Percentiles rank a stretch among this genome's conserved stretches.
Conservation (phyloP, 2,113 vertebrate genomes). For the Daubentonia madagascariensis region DNA sequence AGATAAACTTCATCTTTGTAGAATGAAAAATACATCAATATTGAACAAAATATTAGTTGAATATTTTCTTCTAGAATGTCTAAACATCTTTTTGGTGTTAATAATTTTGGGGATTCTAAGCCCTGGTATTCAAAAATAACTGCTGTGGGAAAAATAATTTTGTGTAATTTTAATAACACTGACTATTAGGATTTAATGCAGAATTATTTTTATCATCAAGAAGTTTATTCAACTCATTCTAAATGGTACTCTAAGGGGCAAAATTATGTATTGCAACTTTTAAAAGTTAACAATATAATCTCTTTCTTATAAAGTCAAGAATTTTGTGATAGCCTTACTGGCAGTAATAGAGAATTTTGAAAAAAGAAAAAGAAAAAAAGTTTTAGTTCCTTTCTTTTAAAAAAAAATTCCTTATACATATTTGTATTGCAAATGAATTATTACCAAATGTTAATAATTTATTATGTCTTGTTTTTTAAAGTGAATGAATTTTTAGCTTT, state of each 20-base stretch:
- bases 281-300: background rate
- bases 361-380: background rate
- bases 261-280: constrained; percentile 11
- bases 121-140: background rate
- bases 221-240: constrained; percentile 33
- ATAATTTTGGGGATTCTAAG: background rate
- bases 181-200: constrained; percentile 35
- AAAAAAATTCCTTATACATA: constrained; percentile 22
- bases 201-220: constrained; percentile 29
- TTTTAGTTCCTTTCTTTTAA: constrained; percentile 29
- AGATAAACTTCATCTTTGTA: background rate
- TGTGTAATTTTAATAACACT: constrained; percentile 14
- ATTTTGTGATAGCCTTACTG: constrained; percentile 1
- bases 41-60: background rate
- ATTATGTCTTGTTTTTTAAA: constrained; percentile 83
- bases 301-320: background rate
- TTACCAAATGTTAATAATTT: constrained; percentile 72
- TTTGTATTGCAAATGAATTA: constrained; percentile 57
- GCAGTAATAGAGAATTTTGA: background rate
- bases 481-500: constrained; percentile 91
- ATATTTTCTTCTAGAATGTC: constrained; percentile 15
- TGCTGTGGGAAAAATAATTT: background rate
- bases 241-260: background rate
- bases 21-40: background rate
- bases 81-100: background rate